Conservation (phyloP, 2,797 vertebrate genomes). For the Tokudaia tokunoshimensis region DNA sequence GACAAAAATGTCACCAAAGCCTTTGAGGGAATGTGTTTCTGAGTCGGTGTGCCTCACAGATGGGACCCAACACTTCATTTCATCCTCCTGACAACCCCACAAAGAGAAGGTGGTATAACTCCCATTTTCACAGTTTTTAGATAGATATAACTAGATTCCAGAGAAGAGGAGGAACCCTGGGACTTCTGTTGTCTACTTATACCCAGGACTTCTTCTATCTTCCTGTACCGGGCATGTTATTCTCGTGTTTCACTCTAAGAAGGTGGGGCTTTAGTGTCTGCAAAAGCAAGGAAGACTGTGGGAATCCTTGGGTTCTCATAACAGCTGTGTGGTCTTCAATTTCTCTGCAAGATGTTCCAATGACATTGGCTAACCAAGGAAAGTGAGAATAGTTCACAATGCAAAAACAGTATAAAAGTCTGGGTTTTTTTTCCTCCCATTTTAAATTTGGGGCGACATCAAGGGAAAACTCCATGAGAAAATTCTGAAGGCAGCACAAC, state of each 20-base stretch:
- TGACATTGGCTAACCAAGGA: background rate
- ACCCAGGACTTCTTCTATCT: background rate
- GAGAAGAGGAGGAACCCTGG: rapidly evolving
- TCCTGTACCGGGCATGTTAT: rapidly evolving
- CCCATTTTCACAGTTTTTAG: background rate
- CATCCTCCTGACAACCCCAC: background rate
- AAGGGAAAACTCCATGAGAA: background rate
- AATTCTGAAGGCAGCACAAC: background rate
- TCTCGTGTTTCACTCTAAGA: background rate
- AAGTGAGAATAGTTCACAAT: background rate
- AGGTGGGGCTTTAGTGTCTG: background rate
- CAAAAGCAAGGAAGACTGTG: background rate
- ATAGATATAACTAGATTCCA: background rate
- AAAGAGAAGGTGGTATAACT: background rate
- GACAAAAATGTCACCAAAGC: background rate
- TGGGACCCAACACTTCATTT: background rate
- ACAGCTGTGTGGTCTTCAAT: background rate
- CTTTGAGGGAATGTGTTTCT: conserved; percentile 16
- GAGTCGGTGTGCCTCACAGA: background rate
- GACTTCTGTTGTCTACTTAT: background rate
- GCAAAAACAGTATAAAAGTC: background rate
- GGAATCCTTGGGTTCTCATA: no score
- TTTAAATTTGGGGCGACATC: background rate
- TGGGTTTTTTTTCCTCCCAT: background rate
- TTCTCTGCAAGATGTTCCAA: background rate